A percentile compares a stretch with the other conserved stretches of the same genome.
Conservation (phyloP, 1,140 invertebrate genomes). For the Drosophila dunni region DNA sequence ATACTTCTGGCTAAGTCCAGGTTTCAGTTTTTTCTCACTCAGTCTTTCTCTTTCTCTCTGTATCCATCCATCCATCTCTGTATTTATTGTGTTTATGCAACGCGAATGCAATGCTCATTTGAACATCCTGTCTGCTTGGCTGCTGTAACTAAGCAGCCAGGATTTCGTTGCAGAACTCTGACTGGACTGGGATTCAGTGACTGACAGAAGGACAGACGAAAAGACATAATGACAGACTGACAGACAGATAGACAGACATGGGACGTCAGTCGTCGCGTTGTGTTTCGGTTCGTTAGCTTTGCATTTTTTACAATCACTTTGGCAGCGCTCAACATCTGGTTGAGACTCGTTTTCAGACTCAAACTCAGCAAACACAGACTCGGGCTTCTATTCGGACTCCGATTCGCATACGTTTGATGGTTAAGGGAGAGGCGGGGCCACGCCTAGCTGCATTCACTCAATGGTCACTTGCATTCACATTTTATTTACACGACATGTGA, state of each 20-base stretch:
- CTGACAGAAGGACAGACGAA: slow-evolving; percentile 26
- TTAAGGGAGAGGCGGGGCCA: slow-evolving; percentile 13
- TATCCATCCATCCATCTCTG: not conserved
- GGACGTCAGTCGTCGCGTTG: slow-evolving; percentile 74
- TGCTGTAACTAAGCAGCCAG: slow-evolving; percentile 40
- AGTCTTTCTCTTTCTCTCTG: not conserved
- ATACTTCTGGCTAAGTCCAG: slow-evolving; percentile 14
- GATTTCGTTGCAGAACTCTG: not conserved
- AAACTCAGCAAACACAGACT: not conserved
- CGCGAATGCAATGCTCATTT: slow-evolving; percentile 57
- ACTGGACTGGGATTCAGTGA: slow-evolving; percentile 32
- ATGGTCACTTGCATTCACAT: slow-evolving; percentile 78
- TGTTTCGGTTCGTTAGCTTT: slow-evolving; percentile 81
- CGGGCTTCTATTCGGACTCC: no score
- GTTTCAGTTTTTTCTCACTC: slow-evolving; percentile 26
- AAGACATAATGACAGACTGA: slow-evolving; percentile 23
- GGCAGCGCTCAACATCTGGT: slow-evolving; percentile 37
- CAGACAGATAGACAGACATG: slow-evolving; percentile 45
- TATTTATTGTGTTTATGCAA: slow-evolving; percentile 64
- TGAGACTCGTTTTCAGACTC: not conserved
- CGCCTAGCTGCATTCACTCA: slow-evolving; percentile 62
- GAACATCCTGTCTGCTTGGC: slow-evolving; percentile 17
- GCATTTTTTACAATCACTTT: slow-evolving; percentile 82
- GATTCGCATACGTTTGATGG: no score
- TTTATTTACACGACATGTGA: slow-evolving; percentile 78